These are phyloP conservation scores for Anguilla anguilla DNA, from an alignment of 2,797 vertebrate species.

Conservation along the genomic window DNA sequence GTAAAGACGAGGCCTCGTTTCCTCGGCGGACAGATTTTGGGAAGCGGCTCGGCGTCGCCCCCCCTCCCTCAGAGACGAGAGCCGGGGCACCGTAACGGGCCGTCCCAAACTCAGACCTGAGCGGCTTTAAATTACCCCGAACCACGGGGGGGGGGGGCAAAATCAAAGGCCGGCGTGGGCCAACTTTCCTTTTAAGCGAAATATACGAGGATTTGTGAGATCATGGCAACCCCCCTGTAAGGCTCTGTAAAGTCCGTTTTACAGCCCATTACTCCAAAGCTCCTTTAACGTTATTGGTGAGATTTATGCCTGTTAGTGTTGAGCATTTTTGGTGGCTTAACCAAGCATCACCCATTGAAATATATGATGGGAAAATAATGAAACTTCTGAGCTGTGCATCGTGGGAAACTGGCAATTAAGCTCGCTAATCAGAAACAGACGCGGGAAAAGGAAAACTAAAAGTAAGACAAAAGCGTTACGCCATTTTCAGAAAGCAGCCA, in stretches of 20 bases:
- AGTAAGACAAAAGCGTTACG: background rate
- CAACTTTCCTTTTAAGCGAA: constrained; percentile 16
- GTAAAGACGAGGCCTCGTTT: background rate
- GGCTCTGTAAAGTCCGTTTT: background rate
- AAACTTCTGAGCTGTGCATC: background rate
- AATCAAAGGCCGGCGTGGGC: background rate
- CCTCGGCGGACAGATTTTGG: constrained; percentile 24
- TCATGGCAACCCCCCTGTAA: background rate
- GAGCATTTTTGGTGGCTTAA: constrained; percentile 10
- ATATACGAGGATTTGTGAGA: background rate
- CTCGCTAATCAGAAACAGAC: background rate
- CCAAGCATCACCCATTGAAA: background rate
- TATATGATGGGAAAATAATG: background rate
- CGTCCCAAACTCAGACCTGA: constrained; percentile 9
- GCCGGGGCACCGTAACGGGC: background rate
- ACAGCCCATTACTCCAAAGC: background rate
- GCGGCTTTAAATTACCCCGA: constrained; percentile 11
- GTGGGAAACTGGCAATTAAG: background rate
- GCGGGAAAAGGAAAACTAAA: background rate
- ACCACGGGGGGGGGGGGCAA: background rate
- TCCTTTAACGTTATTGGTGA: background rate
- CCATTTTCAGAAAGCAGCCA: too few relatives aligned
- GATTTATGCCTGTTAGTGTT: background rate
- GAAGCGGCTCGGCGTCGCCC: background rate
- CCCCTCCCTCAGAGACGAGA: background rate